phyloP scores from a whole-genome alignment of 2,113 vertebrate genomes.

The Dicaeum eximium region DNA sequence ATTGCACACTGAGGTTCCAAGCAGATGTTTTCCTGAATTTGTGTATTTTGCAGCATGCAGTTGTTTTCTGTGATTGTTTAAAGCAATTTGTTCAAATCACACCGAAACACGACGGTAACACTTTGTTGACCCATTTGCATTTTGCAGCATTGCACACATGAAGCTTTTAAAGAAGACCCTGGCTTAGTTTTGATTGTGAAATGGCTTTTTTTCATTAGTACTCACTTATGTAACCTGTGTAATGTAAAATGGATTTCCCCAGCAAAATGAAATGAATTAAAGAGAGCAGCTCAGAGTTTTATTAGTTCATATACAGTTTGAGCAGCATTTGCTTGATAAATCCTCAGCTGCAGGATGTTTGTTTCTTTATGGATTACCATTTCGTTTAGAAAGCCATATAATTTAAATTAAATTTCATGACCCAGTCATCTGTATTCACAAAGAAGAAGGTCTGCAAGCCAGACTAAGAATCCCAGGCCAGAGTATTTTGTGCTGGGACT shows the following conservation, averaged over 20 bases:
- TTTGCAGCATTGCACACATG: neutral
- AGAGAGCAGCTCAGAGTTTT: neutral
- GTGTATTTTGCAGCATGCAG: neutral
- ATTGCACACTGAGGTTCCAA: neutral
- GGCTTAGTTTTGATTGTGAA: neutral
- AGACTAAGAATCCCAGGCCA: neutral
- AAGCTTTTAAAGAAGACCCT: neutral
- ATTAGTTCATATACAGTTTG: neutral
- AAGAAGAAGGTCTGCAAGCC: neutral
- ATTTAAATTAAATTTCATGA: slow-evolving; percentile 20
- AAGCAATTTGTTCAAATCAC: neutral
- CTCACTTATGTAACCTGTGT: neutral
- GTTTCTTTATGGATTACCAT: slow-evolving; percentile 21
- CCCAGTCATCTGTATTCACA: neutral
- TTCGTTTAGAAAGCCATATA: neutral
- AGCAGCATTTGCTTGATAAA: neutral
- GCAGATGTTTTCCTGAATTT: neutral
- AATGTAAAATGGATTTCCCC: neutral
- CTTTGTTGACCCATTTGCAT: neutral
- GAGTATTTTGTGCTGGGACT: neutral
- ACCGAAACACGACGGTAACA: neutral
- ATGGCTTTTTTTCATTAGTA: neutral
- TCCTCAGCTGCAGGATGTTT: neutral
- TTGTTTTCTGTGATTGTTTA: neutral
- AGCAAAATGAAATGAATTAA: neutral